Conservation (phyloP, 1,140 invertebrate species). For the Orius insidiosus region DNA sequence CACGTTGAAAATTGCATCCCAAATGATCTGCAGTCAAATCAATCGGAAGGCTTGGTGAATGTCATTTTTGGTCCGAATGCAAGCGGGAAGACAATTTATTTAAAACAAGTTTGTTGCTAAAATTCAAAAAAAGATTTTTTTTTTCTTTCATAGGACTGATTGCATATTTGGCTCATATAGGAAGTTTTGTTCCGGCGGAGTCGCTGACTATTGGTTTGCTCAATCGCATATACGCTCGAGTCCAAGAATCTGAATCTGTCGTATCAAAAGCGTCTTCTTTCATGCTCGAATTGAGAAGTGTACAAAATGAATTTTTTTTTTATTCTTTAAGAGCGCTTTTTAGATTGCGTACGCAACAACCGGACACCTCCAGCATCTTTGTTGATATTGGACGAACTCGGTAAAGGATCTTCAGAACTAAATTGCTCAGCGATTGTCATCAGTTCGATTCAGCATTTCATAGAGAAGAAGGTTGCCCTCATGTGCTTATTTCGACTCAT, state of each 20-base stretch:
- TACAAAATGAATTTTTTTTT: constrained; percentile 1
- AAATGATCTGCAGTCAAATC: constrained; percentile 46
- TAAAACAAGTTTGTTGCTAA: constrained; percentile 42
- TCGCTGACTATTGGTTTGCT: constrained; percentile 48
- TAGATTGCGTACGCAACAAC: background rate
- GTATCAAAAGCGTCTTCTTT: constrained; percentile 8
- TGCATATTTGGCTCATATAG: constrained; percentile 71
- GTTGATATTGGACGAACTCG: constrained; percentile 12
- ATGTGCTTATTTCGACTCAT: constrained; percentile 12
- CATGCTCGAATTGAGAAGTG: constrained; percentile 9
- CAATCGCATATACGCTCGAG: constrained; percentile 54
- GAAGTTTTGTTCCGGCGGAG: constrained; percentile 73
- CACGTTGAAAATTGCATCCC: constrained; percentile 47
- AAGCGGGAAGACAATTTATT: constrained; percentile 80
- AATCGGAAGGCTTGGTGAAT: constrained; percentile 38
- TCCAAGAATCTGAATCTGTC: constrained; percentile 24
- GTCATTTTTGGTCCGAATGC: constrained; percentile 78
- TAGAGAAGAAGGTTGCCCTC: constrained; percentile 7
- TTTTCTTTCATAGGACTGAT: constrained; percentile 29
- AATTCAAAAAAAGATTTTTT: too few species aligned
- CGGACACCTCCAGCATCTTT: background rate
- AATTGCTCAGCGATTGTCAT: constrained; percentile 10
- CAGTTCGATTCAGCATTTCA: constrained; percentile 8
- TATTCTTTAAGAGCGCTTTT: background rate
- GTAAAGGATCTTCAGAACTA: constrained; percentile 12